phyloP scores from a whole-genome alignment of 2,113 vertebrate species.

The Synodontis membranacea region DNA sequence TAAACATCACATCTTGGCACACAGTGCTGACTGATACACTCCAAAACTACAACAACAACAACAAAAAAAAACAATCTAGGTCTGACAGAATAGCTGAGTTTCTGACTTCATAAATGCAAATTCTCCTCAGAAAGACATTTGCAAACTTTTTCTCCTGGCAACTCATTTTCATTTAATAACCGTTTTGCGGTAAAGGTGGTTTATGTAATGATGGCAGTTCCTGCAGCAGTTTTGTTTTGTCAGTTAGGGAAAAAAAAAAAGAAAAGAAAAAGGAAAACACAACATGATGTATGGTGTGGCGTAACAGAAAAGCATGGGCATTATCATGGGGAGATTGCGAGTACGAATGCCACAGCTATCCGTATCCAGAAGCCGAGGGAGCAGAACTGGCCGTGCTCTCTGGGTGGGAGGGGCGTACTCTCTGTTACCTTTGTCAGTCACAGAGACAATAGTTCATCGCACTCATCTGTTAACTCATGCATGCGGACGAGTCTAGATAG shows the following conservation, averaged over 20 bases:
- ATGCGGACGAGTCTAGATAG: not conserved
- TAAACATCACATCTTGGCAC: not conserved
- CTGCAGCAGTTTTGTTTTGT: too few relatives aligned
- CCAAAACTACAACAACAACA: not conserved
- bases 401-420: not conserved
- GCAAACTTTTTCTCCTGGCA: not conserved
- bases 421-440: not conserved
- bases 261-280: not conserved
- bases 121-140: not conserved
- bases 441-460: not conserved
- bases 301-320: not conserved
- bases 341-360: not conserved
- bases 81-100: not conserved
- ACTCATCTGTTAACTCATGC: not conserved
- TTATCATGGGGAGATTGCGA: not conserved
- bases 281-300: not conserved
- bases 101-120: conserved; percentile 6
- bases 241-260: too few relatives aligned
- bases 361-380: not conserved
- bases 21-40: not conserved
- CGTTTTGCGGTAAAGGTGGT: not conserved
- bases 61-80: not conserved
- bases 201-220: conserved; percentile 1
- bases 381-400: not conserved
- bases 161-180: conserved; percentile 7